phyloP scores from a whole-genome alignment of 2,113 vertebrate genomes.

The Osmerus eperlanus region DNA sequence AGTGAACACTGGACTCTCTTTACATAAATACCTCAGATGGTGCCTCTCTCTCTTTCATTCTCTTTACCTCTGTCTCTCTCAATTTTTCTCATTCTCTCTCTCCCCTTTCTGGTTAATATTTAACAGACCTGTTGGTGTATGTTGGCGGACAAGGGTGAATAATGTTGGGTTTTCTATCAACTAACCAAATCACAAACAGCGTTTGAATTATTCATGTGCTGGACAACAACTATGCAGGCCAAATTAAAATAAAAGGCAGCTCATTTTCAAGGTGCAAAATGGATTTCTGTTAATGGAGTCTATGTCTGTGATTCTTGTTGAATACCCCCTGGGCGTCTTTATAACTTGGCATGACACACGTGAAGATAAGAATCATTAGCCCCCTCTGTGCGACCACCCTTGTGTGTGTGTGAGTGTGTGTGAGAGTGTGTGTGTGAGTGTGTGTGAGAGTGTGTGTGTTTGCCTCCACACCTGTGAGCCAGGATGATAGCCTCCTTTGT shows the following conservation, averaged over 20 bases:
- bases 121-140: neutral
- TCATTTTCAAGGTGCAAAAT: slow-evolving; percentile 28
- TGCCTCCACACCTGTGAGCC: slow-evolving; percentile 27
- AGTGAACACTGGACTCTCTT: neutral
- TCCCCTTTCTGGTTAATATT: neutral
- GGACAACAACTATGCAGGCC: slow-evolving; percentile 22
- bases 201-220: slow-evolving; percentile 41
- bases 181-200: slow-evolving; percentile 13
- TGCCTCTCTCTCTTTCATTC: neutral
- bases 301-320: neutral
- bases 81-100: neutral
- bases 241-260: slow-evolving; percentile 43
- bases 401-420: neutral
- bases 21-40: neutral
- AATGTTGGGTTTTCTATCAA: neutral
- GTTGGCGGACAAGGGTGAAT: neutral
- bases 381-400: neutral
- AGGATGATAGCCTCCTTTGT: slow-evolving; percentile 37
- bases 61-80: neutral
- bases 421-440: neutral
- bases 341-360: slow-evolving; percentile 9
- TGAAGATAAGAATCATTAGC: slow-evolving; percentile 36
- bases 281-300: slow-evolving; percentile 16
- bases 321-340: neutral
- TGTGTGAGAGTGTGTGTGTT: neutral